Evolutionary conservation across 2,113 vertebrate species (phyloP), one percentile per base, ranked within the genome.

Genomic region (Epinephelus cyanopodus): DNA sequence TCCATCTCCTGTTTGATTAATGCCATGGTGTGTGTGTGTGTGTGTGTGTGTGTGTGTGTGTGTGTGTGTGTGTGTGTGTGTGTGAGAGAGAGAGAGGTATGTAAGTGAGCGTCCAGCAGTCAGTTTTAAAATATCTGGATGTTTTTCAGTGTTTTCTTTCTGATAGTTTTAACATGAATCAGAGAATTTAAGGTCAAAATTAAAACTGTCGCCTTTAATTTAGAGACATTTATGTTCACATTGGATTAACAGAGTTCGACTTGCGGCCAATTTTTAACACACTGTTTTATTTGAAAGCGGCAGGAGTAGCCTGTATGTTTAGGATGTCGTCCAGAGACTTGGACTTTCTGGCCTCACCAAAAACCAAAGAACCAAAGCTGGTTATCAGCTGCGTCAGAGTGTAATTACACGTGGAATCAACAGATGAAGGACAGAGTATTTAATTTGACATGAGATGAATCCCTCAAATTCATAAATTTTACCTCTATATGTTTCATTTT

Each of bases 1-100:
- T 77, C 83, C 89, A 78, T 87, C 83, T 84, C 78, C 76, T 79
- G 39, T 83, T 79, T 92, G 90, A 92, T 90, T 90, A 87, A 90
- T 90, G 89, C 79, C 63, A 62, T 27, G 6, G 52, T 65, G 83
- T 74, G 39, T 65, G 60, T 81, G 68, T 76, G 64, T 74, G 73
- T 78, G 29, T 78, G 74, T 84, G 79, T 84, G 82, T 85, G 68
- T 79, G 70, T 85, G 45, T 82, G 77, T 21, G 65, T 53, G 58
- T 66, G 58, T 79, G 48, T 58, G 74, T 56, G 42, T 50, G 25
- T 37, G 60, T 60, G 39, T 39, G 64, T 33, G 39, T 62, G 37
- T 37, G 33, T 54, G 29, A 29, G 29, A 29, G 27, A 29, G 27
- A 29, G 4, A 29, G 7, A 12, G 54, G n/a, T 13, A 14, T 25